These are phyloP conservation scores for Portevinia maculata DNA, from an alignment of 2,888 invertebrate genomes.

Conservation along the genomic window DNA sequence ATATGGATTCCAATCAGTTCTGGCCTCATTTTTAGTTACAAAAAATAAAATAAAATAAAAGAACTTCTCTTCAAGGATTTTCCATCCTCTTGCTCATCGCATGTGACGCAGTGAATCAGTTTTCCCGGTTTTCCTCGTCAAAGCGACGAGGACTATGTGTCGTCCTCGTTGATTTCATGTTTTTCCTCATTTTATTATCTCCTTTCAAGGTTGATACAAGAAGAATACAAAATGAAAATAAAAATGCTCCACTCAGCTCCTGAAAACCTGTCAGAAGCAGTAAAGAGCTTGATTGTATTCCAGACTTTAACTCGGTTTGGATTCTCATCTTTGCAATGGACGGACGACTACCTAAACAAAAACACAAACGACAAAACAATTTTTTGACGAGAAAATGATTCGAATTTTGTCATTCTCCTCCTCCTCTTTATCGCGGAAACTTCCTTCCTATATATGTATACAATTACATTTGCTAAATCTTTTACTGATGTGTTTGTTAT, in stretches of 20 bases:
- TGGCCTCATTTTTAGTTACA: slow-evolving; percentile 53
- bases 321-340: slow-evolving; percentile 6
- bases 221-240: slow-evolving; percentile 4
- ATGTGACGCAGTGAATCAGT: slow-evolving; percentile 42
- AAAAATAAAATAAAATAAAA: slow-evolving; percentile 18
- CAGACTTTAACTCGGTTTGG: slow-evolving; percentile 33
- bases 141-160: slow-evolving; percentile 39
- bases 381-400: slow-evolving; percentile 58
- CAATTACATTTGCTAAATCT: slow-evolving; percentile 63
- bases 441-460: slow-evolving; percentile 11
- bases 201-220: slow-evolving; percentile 51
- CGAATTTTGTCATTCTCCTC: slow-evolving; percentile 22
- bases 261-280: slow-evolving; percentile 49
- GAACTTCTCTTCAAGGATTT: slow-evolving; percentile 45
- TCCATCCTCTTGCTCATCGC: slow-evolving; percentile 1
- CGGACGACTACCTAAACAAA: slow-evolving; percentile 8
- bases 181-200: slow-evolving; percentile 44
- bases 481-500: slow-evolving; percentile 6
- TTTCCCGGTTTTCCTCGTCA: slow-evolving; percentile 29
- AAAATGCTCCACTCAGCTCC: not conserved
- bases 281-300: slow-evolving; percentile 59
- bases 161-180: slow-evolving; percentile 27
- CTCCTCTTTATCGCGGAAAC: slow-evolving; percentile 10
- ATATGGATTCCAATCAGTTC: slow-evolving; percentile 40
- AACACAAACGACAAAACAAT: slow-evolving; percentile 59